Percentiles rank a stretch among this genome's conserved stretches.
These are phyloP conservation scores for Thaumatotibia leucotreta DNA, from an alignment of 1,140 invertebrate genomes.

Conservation along the genomic window DNA sequence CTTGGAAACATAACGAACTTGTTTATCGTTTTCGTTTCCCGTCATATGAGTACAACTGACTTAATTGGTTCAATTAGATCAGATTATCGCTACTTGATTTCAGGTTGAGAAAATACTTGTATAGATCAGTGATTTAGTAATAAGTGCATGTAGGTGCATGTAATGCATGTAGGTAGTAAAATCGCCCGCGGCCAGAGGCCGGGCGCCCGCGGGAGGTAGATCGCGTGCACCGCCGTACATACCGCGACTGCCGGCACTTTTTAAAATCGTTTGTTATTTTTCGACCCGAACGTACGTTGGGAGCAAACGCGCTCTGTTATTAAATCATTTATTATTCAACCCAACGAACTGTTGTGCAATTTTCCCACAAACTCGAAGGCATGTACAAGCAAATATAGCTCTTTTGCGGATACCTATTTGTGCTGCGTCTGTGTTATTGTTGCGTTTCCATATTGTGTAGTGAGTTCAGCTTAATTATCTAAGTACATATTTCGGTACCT, in stretches of 20 bases:
- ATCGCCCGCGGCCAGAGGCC: background rate
- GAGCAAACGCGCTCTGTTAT: constrained; percentile 69
- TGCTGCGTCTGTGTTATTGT: constrained; percentile 4
- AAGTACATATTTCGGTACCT: background rate
- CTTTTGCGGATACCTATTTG: constrained; percentile 10
- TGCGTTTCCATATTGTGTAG: background rate
- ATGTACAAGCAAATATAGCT: constrained; percentile 17
- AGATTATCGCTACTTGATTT: background rate
- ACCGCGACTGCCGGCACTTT: constrained; percentile 46
- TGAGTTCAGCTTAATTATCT: background rate
- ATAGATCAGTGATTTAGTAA: background rate
- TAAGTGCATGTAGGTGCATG: background rate
- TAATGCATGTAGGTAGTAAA: background rate
- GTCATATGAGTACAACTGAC: background rate
- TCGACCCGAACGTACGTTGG: constrained; percentile 57
- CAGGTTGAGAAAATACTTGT: background rate
- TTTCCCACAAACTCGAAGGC: constrained; percentile 52
- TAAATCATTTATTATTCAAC: constrained; percentile 75
- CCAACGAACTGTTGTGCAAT: constrained; percentile 70
- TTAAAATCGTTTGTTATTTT: constrained; percentile 71
- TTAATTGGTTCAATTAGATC: background rate
- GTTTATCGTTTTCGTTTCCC: background rate
- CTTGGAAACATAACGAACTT: background rate
- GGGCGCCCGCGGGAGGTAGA: constrained; percentile 12
- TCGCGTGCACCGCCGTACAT: constrained; percentile 40